Evolutionary conservation across 2,797 vertebrate genomes (phyloP), one percentile per base, ranked within the genome.

Genomic region (Propithecus perrieri): DNA sequence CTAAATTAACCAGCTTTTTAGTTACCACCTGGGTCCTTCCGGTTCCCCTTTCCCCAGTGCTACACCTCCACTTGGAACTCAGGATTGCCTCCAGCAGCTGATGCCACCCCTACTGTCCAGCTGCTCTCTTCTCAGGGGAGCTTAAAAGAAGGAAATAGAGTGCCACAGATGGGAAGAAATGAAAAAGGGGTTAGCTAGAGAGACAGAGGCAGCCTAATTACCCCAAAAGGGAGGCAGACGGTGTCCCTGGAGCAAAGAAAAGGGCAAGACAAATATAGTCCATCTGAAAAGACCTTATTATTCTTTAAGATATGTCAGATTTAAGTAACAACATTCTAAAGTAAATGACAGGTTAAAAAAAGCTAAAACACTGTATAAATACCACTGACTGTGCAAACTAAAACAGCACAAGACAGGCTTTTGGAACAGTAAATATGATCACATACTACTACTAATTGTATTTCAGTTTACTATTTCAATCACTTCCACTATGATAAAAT

Each of bases 71-170:
- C 98, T 97, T 96, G 95, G 90, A 98, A 91, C 94, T 95, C 93
- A 93, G 91, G 92, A 95, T 84, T 97, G 96, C 90, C 92, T 96
- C 96, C 90, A 95, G 78, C 98, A 98, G 97, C 98, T 98, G 98
- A 97, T 98, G 96, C 97, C 95, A 95, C 74, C 93, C 97, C 96
- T 96, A 98, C 97, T 95, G 96, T 98, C 97, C 98, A 98, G 98
- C 97, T 98, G 98, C 98, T 98, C 97, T 98, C 97, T 97, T 97
- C 98, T 97, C 97, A 96, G n/a, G 97, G 97, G 97, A 98, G 97
- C 79, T 96, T 97, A 95, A 97, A 94, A 95, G 97, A 97, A 97
- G 96, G 97, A 93, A 97, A 97, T 57, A 74, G 84, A 97, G 97
- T 96, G 97, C 95, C 98, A 97, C 98, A 98, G 97, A 98, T 98